Percentiles rank a stretch among this genome's conserved stretches.
phyloP scores from a whole-genome alignment of 1,140 invertebrate genomes.

The Drosophila guanche region DNA sequence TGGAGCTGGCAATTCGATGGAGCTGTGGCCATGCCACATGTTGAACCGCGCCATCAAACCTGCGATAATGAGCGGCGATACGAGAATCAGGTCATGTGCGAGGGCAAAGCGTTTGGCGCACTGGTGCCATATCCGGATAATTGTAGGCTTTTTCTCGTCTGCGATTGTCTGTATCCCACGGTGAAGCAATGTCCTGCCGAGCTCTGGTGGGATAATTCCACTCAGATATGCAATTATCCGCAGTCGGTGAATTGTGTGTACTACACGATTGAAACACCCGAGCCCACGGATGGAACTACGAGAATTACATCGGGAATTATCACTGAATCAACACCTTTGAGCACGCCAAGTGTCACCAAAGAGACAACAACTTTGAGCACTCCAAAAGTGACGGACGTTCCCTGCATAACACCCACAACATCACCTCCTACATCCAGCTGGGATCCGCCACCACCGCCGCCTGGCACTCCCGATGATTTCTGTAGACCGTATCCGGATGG shows the following conservation, averaged over 20 bases:
- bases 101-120: slow-evolving; percentile 45
- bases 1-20: slow-evolving; percentile 32
- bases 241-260: slow-evolving; percentile 46
- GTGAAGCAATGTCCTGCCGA: slow-evolving; percentile 44
- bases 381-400: neutral
- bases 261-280: slow-evolving; percentile 34
- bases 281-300: slow-evolving; percentile 38
- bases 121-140: slow-evolving; percentile 70
- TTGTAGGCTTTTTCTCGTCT: slow-evolving; percentile 63
- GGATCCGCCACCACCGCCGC: slow-evolving; percentile 53
- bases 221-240: slow-evolving; percentile 59
- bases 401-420: neutral
- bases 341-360: neutral
- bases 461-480: slow-evolving; percentile 41
- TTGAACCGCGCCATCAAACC: slow-evolving; percentile 28
- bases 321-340: neutral
- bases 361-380: slow-evolving; percentile 4
- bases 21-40: slow-evolving; percentile 1
- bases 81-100: slow-evolving; percentile 66
- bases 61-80: slow-evolving; percentile 68
- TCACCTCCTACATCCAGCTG: slow-evolving; percentile 39
- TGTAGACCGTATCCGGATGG: slow-evolving; percentile 40
- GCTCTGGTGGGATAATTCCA: slow-evolving; percentile 58
- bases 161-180: slow-evolving; percentile 70
- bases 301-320: neutral